A percentile compares a stretch with the other conserved stretches of the same genome.
Conservation (phyloP, 2,888 invertebrate genomes). For the Leucania comma region DNA sequence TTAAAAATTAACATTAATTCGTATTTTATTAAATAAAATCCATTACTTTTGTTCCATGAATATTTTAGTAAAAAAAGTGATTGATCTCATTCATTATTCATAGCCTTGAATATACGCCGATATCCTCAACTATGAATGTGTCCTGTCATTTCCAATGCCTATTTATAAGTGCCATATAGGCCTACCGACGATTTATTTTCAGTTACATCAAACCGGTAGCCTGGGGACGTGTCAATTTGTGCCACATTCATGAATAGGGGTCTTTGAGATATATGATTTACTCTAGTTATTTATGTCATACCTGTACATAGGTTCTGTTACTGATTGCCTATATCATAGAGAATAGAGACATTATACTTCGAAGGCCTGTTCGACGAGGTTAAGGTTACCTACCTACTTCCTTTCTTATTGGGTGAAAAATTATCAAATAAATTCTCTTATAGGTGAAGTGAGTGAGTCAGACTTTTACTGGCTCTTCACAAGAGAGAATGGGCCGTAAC, state of each 20-base stretch:
- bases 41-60: not conserved
- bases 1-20: not conserved
- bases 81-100: slow-evolving; percentile 41
- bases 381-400: too few species aligned
- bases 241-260: slow-evolving; percentile 2
- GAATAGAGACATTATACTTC: not conserved
- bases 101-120: not conserved
- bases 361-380: not conserved
- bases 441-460: too few species aligned
- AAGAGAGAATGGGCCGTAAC: too few species aligned
- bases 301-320: not conserved
- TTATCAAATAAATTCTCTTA: too few species aligned
- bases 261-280: slow-evolving; percentile 8
- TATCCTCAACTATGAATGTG: not conserved
- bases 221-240: slow-evolving; percentile 3
- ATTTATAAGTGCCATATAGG: not conserved
- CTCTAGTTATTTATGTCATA: not conserved
- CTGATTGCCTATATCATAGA: not conserved
- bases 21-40: slow-evolving; percentile 10
- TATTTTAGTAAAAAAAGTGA: slow-evolving; percentile 17
- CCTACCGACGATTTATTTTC: not conserved
- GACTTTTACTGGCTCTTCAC: too few species aligned
- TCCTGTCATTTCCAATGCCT: not conserved
- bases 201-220: slow-evolving; percentile 1
- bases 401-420: too few species aligned